Conservation (phyloP, 1,140 invertebrate genomes). For the Camponotus pennsylvanicus region DNA sequence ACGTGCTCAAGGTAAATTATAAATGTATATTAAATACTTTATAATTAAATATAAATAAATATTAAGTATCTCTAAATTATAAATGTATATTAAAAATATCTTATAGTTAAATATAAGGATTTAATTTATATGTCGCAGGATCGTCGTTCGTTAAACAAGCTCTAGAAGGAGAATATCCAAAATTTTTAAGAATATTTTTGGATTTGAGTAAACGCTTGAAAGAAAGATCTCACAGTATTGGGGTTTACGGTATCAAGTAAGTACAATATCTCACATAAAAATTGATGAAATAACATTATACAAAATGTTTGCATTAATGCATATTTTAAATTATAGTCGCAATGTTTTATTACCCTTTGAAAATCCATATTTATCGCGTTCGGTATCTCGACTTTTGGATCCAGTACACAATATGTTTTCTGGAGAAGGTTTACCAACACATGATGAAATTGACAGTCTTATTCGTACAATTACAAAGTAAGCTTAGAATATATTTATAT, state of each 20-base stretch:
- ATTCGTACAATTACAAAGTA: slow-evolving; percentile 90
- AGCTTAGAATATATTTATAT: slow-evolving; percentile 6
- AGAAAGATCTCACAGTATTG: slow-evolving; percentile 80
- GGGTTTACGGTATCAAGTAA: slow-evolving; percentile 81
- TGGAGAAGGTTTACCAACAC: slow-evolving; percentile 87
- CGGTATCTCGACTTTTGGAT: slow-evolving; percentile 93
- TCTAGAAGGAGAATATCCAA: slow-evolving; percentile 96
- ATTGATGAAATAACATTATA: neutral
- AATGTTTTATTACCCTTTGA: slow-evolving; percentile 91
- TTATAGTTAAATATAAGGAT: slow-evolving; percentile 15
- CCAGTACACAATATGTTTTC: slow-evolving; percentile 94
- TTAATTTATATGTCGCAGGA: slow-evolving; percentile 65
- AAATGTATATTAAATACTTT: neutral
- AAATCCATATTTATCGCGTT: slow-evolving; percentile 94
- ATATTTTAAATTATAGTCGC: slow-evolving; percentile 77
- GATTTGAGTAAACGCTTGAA: slow-evolving; percentile 89
- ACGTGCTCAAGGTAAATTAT: slow-evolving; percentile 86
- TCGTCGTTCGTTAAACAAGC: slow-evolving; percentile 93
- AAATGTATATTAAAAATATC: neutral
- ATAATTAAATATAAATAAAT: neutral
- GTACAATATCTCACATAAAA: slow-evolving; percentile 51
- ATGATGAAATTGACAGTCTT: slow-evolving; percentile 90
- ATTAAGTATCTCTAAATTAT: slow-evolving; percentile 71
- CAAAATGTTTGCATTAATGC: slow-evolving; percentile 53
- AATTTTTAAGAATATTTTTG: slow-evolving; percentile 90